Base-by-base conservation (phyloP, 2,888 invertebrate species). In the Argyresthia albistria region DNA sequence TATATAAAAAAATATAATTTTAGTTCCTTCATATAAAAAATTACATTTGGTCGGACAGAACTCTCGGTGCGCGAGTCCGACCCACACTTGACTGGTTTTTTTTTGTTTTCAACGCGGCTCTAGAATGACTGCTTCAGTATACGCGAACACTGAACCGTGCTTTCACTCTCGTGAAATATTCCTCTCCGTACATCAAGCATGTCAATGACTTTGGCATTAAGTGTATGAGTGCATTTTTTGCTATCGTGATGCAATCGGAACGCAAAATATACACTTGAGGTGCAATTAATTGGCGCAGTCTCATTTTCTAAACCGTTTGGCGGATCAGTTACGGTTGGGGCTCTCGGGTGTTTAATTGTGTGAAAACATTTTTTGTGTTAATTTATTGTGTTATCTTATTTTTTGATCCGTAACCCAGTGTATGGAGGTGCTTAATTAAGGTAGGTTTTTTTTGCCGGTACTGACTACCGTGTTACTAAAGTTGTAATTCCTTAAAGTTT, bases 191-290 rank as follows among this genome's bases (percentile, higher is more conserved):
- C 25, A 25, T 25, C 25, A 25, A 25, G 25, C 25, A 25, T 25
- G 25, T 25, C 25, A 25, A 25, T 25, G 25, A 25, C 25, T 4
- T 25, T 25, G 25, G 25, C 25, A 25, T 2, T 25, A 25, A 25
- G 25, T 25, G 25, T 25, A 25, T 25, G 6, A 25, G 25, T 25
- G n/a, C 6, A 25, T 25, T 25, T 25, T 25, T 25, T 25, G 11
- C 43, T 54, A 15, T 46, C 43, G 25, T 51, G 54, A 54, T 47
- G 54, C 46, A 54, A 54, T 51, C 35, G 54, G 51, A 54, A 43
- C 53, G 50, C 36, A 36, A 50, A 53, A 25, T 25, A 25, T 15
- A 47, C 16, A 25, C 47, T 25, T 45, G 36, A 45, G 39, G 43
- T 46, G 45, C 50, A 50, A 43, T 12, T 45, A 45, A 45, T 45